Conservation (phyloP, 2,113 vertebrate species). For the Echinops telfairi region DNA sequence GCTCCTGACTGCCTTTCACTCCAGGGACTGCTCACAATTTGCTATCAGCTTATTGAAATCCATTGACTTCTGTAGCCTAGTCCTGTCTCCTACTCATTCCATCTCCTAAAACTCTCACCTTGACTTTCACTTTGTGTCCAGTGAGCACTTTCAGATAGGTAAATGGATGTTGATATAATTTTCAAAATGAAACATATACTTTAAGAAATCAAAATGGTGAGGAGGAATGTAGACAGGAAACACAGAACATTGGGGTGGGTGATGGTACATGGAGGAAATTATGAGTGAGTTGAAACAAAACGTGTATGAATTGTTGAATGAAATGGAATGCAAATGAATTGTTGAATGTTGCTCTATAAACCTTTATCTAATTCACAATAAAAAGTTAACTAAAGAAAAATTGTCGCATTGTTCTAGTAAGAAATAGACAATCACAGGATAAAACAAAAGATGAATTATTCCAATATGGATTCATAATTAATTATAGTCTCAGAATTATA, state of each 20-base stretch:
- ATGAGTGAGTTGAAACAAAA: no score
- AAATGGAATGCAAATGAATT: no score
- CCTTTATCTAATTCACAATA: no score
- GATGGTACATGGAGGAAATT: no score
- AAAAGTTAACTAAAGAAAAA: no score
- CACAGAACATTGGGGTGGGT: no score
- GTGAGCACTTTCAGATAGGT: neutral
- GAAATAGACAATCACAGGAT: neutral
- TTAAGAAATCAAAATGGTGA: conserved; percentile 1
- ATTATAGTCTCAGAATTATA: conserved; percentile 8
- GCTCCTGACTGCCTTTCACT: neutral
- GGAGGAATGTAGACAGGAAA: no score
- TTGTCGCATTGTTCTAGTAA: neutral
- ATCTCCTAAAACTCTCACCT: neutral
- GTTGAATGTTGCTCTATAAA: no score
- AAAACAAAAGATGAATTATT: conserved; percentile 33
- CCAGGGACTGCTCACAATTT: neutral
- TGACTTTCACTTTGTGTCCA: neutral
- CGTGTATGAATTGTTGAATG: no score
- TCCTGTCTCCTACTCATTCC: conserved; percentile 8
- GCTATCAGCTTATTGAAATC: neutral
- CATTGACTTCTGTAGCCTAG: neutral
- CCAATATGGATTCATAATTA: neutral
- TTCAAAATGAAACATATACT: conserved; percentile 36
- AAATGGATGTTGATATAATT: neutral